Evolutionary conservation across 2,797 vertebrate genomes (phyloP).

Genomic region (Artibeus jamaicensis): DNA sequence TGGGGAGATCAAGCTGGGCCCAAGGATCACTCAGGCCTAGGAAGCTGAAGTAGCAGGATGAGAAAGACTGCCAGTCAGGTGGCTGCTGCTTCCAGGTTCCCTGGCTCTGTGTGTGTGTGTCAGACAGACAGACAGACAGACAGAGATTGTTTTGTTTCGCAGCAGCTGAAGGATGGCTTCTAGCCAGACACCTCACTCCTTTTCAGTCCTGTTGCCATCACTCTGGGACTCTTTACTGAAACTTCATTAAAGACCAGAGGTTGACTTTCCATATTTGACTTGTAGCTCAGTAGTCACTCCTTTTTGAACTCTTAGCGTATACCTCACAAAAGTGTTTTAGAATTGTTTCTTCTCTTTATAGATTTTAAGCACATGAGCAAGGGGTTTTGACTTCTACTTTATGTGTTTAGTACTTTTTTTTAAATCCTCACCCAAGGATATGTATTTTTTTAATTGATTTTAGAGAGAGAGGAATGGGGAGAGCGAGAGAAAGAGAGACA

Average conservation of each 20-base stretch:
- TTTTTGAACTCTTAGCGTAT: neutral
- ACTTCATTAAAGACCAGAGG: neutral
- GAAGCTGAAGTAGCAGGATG: neutral
- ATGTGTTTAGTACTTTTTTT: neutral
- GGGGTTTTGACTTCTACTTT: neutral
- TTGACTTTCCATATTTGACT: neutral
- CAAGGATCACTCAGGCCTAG: neutral
- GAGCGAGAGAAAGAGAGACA: neutral
- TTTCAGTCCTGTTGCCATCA: neutral
- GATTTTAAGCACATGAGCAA: neutral
- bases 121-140: neutral
- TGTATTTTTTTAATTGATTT: neutral
- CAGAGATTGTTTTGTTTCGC: neutral
- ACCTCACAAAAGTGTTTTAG: conserved; percentile 11
- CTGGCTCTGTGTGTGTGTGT: accelerated
- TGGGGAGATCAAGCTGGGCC: neutral
- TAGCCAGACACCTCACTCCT: neutral
- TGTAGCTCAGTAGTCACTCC: neutral
- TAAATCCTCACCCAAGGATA: neutral
- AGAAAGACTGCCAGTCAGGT: neutral
- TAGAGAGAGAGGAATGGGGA: neutral
- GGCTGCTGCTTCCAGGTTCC: neutral
- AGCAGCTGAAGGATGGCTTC: neutral
- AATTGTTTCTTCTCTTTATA: neutral
- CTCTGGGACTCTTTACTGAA: neutral